phyloP scores from a whole-genome alignment of 2,888 invertebrate genomes.

The Ophioninae sp. region DNA sequence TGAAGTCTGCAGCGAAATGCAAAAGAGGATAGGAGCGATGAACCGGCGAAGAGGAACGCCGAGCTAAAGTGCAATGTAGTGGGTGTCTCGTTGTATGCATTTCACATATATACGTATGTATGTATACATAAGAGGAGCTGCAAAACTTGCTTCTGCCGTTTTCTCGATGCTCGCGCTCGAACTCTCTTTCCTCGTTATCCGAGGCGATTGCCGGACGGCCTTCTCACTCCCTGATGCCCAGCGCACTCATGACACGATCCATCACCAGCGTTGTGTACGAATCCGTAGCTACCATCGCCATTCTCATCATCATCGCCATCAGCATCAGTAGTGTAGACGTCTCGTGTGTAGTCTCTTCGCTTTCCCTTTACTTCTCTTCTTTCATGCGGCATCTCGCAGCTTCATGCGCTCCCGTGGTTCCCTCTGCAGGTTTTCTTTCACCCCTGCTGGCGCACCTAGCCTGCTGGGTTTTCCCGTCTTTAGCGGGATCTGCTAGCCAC shows the following conservation, averaged over 20 bases:
- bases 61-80: slow-evolving; percentile 57
- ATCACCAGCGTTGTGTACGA: slow-evolving; percentile 70
- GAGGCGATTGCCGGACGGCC: slow-evolving; percentile 73
- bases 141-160: slow-evolving; percentile 21
- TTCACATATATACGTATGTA: background rate
- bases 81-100: slow-evolving; percentile 70
- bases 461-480: background rate
- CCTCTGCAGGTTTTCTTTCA: background rate
- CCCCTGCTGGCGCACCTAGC: background rate
- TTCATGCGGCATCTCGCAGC: slow-evolving; percentile 35
- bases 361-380: slow-evolving; percentile 5
- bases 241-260: slow-evolving; percentile 70
- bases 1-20: slow-evolving; percentile 48
- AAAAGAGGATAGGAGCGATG: slow-evolving; percentile 26
- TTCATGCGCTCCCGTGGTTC: slow-evolving; percentile 31
- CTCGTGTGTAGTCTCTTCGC: background rate
- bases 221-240: slow-evolving; percentile 46
- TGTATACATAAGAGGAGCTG: background rate
- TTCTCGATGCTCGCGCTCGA: slow-evolving; percentile 41
- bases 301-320: slow-evolving; percentile 42
- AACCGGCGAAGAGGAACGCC: slow-evolving; percentile 32
- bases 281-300: slow-evolving; percentile 43
- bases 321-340: background rate
- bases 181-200: slow-evolving; percentile 76
- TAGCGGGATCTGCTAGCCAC: background rate